Conservation (phyloP, 2,888 invertebrate genomes). For the Agapostemon virescens region DNA sequence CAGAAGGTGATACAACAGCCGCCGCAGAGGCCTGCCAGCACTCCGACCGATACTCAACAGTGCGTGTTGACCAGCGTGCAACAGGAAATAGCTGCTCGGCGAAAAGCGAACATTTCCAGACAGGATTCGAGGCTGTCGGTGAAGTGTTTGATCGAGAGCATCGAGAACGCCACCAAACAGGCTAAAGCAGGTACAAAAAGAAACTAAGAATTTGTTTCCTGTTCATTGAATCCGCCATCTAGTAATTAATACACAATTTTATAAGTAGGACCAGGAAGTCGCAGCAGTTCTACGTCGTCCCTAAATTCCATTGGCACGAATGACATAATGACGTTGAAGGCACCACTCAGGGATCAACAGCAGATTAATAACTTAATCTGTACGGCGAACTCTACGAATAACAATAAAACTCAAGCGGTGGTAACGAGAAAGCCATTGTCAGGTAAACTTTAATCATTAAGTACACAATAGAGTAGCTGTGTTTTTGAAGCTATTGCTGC, state of each 20-base stretch:
- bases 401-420: conserved; percentile 76
- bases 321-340: conserved; percentile 76
- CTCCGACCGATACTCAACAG: conserved; percentile 81
- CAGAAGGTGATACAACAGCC: conserved; percentile 75
- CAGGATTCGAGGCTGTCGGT: conserved; percentile 93
- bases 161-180: conserved; percentile 92
- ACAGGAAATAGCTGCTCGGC: conserved; percentile 83
- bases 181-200: conserved; percentile 82
- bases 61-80: conserved; percentile 82
- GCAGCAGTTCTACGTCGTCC: conserved; percentile 85
- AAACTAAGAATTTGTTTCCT: no score
- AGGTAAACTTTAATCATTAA: conserved; percentile 69
- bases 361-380: conserved; percentile 78
- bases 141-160: conserved; percentile 94
- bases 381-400: conserved; percentile 75
- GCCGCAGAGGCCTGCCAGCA: conserved; percentile 76
- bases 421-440: conserved; percentile 74
- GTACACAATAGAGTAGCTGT: conserved; percentile 9
- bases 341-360: conserved; percentile 78
- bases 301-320: conserved; percentile 78
- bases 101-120: conserved; percentile 82
- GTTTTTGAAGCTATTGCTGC: conserved; percentile 4
- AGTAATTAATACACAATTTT: not conserved
- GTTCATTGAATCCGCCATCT: no score
- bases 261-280: conserved; percentile 81